Evolutionary conservation across 1,140 invertebrate genomes (phyloP).

Genomic region (Lepidurus arcticus): DNA sequence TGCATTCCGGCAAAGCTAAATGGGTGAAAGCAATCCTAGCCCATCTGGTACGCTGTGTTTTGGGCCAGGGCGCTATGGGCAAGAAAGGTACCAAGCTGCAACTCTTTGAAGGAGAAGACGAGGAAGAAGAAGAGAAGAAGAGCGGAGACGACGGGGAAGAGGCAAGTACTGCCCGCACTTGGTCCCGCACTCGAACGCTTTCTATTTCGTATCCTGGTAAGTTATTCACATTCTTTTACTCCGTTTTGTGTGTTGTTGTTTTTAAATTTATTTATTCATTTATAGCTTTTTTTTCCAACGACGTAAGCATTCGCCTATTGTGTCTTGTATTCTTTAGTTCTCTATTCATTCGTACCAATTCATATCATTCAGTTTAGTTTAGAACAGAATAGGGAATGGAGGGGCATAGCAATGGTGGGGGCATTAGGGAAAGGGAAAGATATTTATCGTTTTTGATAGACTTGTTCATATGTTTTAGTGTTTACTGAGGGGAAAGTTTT

Average conservation of each 20-base stretch:
- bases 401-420: no score
- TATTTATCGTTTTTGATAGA: no score
- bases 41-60: constrained; percentile 72
- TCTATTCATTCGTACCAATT: no score
- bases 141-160: constrained; percentile 41
- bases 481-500: no score
- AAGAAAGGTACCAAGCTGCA: constrained; percentile 35
- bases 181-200: constrained; percentile 78
- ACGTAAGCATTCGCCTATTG: no score
- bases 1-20: constrained; percentile 92
- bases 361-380: no score
- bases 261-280: not conserved
- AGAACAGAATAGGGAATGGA: no score
- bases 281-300: no score
- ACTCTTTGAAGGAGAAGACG: constrained; percentile 35
- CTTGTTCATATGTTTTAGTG: no score
- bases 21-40: constrained; percentile 97
- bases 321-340: no score
- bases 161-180: constrained; percentile 64
- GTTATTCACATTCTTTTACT: constrained; percentile 28
- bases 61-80: constrained; percentile 39
- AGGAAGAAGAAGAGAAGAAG: constrained; percentile 6
- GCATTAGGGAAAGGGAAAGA: no score
- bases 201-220: constrained; percentile 71
- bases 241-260: constrained; percentile 28